Percentiles rank a stretch among this genome's conserved stretches.
Conservation (phyloP, 2,797 vertebrate species). For the Sternotherus odoratus region DNA sequence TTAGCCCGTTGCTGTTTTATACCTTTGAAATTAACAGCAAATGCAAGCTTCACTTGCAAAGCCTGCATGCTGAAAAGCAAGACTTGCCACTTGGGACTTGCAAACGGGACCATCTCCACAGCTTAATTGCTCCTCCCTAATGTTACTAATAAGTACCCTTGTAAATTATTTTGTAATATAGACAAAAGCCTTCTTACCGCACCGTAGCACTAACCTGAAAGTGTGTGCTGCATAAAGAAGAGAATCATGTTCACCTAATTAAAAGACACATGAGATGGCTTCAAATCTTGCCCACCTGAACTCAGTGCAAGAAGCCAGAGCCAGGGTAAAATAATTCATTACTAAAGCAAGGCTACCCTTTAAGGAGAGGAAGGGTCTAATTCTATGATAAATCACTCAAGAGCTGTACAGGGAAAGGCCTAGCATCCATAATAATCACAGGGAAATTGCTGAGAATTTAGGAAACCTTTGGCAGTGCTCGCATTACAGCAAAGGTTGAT, state of each 20-base stretch:
- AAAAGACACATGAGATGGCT: background rate
- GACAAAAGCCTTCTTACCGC: background rate
- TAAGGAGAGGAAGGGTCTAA: background rate
- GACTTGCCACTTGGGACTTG: background rate
- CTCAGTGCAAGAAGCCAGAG: fast-evolving
- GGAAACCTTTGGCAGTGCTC: fast-evolving
- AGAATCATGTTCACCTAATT: fast-evolving
- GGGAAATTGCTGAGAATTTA: fast-evolving
- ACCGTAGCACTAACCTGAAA: background rate
- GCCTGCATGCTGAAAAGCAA: background rate
- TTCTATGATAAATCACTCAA: background rate
- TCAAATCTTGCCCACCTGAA: background rate
- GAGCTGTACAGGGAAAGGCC: background rate
- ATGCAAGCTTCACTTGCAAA: background rate
- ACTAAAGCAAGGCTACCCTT: background rate
- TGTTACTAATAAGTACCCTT: background rate
- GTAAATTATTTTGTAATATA: background rate
- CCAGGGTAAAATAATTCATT: too few species aligned
- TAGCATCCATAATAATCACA: fast-evolving
- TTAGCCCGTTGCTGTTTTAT: fast-evolving
- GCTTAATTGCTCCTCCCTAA: background rate
- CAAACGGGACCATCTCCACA: background rate
- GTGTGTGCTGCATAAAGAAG: background rate
- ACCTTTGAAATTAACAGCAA: background rate
- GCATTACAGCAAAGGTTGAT: fast-evolving